These are phyloP conservation scores for Oryctes rhinoceros DNA, from an alignment of 1,140 invertebrate genomes.

Conservation along the genomic window DNA sequence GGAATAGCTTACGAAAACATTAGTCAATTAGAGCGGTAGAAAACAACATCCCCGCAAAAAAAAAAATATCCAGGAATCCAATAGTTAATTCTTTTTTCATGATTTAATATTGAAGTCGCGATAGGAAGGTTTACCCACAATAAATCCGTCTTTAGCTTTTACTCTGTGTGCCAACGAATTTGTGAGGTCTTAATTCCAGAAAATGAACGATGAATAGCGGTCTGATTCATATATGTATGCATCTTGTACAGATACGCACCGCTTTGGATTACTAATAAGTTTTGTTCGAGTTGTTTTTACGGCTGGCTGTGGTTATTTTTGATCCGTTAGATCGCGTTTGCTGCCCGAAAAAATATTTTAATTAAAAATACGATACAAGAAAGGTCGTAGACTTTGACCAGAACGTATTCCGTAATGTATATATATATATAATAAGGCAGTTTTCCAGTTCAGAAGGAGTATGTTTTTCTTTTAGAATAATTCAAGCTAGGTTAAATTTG, in stretches of 20 bases:
- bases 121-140: not conserved
- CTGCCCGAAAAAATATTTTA: not conserved
- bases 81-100: not conserved
- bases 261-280: conserved; percentile 2
- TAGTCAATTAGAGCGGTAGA: not conserved
- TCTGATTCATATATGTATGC: conserved; percentile 7
- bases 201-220: conserved; percentile 19
- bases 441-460: not conserved
- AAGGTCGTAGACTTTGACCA: not conserved
- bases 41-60: not conserved
- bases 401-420: not conserved
- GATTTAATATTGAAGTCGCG: not conserved
- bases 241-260: not conserved
- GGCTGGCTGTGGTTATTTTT: not conserved
- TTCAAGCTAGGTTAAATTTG: not conserved
- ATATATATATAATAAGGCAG: not conserved
- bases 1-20: not conserved
- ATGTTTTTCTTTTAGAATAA: not conserved
- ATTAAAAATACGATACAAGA: conserved; percentile 14
- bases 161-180: conserved; percentile 26
- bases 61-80: conserved; percentile 5
- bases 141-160: conserved; percentile 13
- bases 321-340: conserved; percentile 12
- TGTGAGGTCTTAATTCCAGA: conserved; percentile 28
- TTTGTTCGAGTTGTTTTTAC: conserved; percentile 21